A percentile compares a stretch with the other conserved stretches of the same genome.
Evolutionary conservation across 2,888 invertebrate species (phyloP).

Genomic region (Pogonocherus hispidulus): DNA sequence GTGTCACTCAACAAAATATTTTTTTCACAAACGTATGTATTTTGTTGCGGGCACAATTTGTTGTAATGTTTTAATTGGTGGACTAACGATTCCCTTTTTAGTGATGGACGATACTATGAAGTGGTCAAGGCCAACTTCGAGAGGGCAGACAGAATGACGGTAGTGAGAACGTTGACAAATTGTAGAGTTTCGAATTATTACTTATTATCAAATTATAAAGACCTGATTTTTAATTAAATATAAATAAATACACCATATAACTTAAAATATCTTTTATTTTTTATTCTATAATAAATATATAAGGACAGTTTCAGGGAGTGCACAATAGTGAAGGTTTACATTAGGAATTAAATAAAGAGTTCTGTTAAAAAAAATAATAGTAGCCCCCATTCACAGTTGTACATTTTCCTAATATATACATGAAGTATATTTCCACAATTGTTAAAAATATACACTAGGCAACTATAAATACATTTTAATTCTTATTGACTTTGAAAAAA

Average conservation of each 20-base stretch:
- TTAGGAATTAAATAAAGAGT: too few species aligned
- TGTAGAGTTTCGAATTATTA: constrained; percentile 96
- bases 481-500: constrained; percentile 24
- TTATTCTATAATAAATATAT: constrained; percentile 41
- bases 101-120: constrained; percentile 99
- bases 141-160: constrained; percentile 95
- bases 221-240: constrained; percentile 88
- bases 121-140: constrained; percentile 99
- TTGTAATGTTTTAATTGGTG: too few species aligned
- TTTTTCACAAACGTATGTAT: too few species aligned
- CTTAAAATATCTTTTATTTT: constrained; percentile 43
- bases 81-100: constrained; percentile 71
- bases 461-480: constrained; percentile 1
- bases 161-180: constrained; percentile 96
- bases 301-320: constrained; percentile 29
- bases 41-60: too few species aligned
- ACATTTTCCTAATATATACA: constrained; percentile 32
- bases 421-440: constrained; percentile 9
- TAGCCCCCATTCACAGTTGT: constrained; percentile 30
- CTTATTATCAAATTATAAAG: constrained; percentile 92
- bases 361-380: too few species aligned
- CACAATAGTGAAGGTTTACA: constrained; percentile 29
- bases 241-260: constrained; percentile 34
- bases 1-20: too few species aligned
- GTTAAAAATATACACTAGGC: constrained; percentile 18